These are phyloP conservation scores for Saguinus oedipus DNA, from an alignment of 2,797 vertebrate species.

Conservation along the genomic window DNA sequence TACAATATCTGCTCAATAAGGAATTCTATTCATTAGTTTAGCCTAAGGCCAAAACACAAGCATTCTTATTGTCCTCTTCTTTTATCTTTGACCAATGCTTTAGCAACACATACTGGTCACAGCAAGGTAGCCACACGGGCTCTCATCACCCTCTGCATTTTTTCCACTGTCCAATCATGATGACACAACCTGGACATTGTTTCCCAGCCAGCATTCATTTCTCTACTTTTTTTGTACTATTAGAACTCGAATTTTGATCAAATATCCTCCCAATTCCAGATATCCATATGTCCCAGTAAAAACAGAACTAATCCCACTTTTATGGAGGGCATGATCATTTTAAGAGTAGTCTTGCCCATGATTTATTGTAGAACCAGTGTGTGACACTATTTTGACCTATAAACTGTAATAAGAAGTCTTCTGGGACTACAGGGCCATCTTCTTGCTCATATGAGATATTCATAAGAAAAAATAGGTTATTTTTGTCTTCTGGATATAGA, in stretches of 20 bases:
- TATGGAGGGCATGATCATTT: background rate
- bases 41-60: background rate
- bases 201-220: background rate
- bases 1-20: background rate
- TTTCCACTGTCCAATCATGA: background rate
- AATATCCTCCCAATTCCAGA: background rate
- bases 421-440: background rate
- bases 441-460: background rate
- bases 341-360: background rate
- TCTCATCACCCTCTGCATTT: background rate
- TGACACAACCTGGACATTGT: background rate
- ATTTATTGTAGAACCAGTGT: background rate
- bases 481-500: background rate
- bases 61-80: background rate
- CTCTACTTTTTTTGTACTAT: background rate
- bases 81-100: background rate
- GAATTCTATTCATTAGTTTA: slow-evolving; percentile 6
- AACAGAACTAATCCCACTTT: background rate
- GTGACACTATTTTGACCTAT: background rate
- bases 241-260: background rate
- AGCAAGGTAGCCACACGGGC: background rate
- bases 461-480: background rate
- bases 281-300: background rate
- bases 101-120: background rate
- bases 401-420: slow-evolving; percentile 30